Percentiles rank a stretch among this genome's conserved stretches.
phyloP scores from a whole-genome alignment of 2,888 invertebrate species.

The Drosophila ezoana region DNA sequence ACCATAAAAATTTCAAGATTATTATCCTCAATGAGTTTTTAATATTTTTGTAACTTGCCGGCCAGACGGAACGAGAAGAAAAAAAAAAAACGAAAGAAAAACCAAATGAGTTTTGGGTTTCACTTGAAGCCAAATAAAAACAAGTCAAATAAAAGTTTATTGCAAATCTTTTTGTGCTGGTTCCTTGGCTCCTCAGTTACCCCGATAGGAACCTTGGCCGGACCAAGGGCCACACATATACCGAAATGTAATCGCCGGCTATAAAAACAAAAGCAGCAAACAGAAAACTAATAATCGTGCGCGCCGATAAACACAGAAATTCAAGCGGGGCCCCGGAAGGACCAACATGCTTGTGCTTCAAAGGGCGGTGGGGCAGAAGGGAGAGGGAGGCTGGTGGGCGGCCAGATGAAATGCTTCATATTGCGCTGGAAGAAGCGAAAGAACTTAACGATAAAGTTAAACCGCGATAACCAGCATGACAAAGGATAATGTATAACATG shows the following conservation, averaged over 20 bases:
- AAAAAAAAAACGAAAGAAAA: conserved; percentile 7
- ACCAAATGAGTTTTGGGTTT: conserved; percentile 51
- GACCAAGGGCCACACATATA: conserved; percentile 47
- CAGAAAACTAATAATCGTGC: conserved; percentile 77
- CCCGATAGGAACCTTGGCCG: conserved; percentile 10
- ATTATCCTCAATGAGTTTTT: conserved; percentile 67
- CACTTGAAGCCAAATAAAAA: conserved; percentile 51
- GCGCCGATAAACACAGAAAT: conserved; percentile 77
- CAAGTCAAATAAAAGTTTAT: conserved; percentile 77
- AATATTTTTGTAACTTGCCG: conserved; percentile 56
- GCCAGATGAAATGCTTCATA: conserved; percentile 49
- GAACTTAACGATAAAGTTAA: conserved; percentile 75
- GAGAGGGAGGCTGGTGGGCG: not conserved
- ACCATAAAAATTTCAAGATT: conserved; percentile 31
- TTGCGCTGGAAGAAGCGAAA: conserved; percentile 22
- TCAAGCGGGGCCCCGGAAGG: conserved; percentile 25
- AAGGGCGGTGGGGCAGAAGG: conserved; percentile 4
- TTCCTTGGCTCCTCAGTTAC: conserved; percentile 3
- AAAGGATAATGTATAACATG: conserved; percentile 73
- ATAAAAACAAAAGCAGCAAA: conserved; percentile 76
- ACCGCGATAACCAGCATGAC: conserved; percentile 80
- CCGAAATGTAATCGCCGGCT: conserved; percentile 76
- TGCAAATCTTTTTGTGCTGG: conserved; percentile 61
- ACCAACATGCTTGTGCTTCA: conserved; percentile 32
- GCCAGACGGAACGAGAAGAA: not conserved